These are phyloP conservation scores for Athene cunicularia DNA, from an alignment of 2,113 vertebrate species.

Conservation along the genomic window DNA sequence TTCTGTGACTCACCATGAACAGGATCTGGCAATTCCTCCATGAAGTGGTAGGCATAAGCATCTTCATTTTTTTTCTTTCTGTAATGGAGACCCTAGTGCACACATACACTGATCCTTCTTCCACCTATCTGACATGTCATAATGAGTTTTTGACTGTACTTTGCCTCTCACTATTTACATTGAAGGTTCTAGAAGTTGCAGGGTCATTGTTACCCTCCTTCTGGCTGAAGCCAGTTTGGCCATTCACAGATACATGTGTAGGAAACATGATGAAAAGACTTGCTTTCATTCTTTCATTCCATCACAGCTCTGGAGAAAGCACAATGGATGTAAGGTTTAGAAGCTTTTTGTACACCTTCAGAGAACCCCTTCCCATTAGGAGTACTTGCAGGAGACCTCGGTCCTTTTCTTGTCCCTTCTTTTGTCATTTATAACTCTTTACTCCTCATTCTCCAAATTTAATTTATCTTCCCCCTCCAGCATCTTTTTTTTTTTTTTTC, in stretches of 20 bases:
- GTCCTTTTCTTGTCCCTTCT: background rate
- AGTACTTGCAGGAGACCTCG: background rate
- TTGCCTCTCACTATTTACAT: background rate
- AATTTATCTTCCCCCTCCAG: background rate
- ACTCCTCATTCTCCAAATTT: background rate
- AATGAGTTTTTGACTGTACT: background rate
- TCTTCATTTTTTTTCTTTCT: background rate
- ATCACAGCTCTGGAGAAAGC: background rate
- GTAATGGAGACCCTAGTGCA: background rate
- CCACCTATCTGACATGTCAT: background rate
- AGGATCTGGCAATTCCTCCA: background rate
- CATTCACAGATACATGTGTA: background rate
- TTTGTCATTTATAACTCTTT: background rate
- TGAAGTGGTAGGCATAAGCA: too few relatives aligned
- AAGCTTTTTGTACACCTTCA: background rate
- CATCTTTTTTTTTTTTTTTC: background rate
- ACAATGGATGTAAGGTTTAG: background rate
- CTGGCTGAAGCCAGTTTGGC: background rate
- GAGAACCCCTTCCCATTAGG: background rate
- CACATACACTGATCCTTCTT: background rate
- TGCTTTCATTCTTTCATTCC: background rate
- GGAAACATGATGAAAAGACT: background rate
- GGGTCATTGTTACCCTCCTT: background rate
- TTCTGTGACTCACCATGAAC: background rate
- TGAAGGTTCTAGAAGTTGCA: background rate